phyloP scores from a whole-genome alignment of 2,888 invertebrate genomes.

The Eulithis prunata region DNA sequence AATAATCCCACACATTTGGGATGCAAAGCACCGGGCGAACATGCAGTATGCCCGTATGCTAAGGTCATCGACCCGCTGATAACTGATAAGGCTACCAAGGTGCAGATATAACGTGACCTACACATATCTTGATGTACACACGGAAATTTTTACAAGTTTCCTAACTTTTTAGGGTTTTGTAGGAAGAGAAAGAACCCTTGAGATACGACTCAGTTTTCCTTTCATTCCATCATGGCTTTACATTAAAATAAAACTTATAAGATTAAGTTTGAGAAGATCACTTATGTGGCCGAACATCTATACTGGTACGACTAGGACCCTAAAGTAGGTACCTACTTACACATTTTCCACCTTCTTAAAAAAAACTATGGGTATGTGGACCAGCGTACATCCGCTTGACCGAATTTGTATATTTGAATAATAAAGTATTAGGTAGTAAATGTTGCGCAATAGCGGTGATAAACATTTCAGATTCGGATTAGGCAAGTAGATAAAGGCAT shows the following conservation, averaged over 20 bases:
- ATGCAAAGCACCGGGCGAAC: neutral
- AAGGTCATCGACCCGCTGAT: constrained; percentile 19
- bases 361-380: too few species aligned
- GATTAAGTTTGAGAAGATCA: too few species aligned
- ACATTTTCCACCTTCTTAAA: too few species aligned
- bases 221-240: too few species aligned
- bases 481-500: neutral
- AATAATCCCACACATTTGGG: constrained; percentile 1
- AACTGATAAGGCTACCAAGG: constrained; percentile 11
- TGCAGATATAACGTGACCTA: constrained; percentile 7
- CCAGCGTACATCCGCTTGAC: neutral
- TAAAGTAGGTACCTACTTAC: too few species aligned
- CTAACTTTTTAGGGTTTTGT: constrained; percentile 15
- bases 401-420: neutral
- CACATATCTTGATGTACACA: constrained; percentile 15
- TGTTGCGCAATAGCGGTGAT: neutral
- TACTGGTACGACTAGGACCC: too few species aligned
- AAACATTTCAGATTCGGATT: neutral
- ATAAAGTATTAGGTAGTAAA: neutral
- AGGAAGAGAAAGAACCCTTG: neutral
- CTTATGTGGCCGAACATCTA: too few species aligned
- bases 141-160: constrained; percentile 21
- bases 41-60: neutral
- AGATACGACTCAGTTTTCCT: too few species aligned
- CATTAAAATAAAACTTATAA: too few species aligned